Conservation (phyloP, 1,140 invertebrate genomes). For the Cydia splendana region DNA sequence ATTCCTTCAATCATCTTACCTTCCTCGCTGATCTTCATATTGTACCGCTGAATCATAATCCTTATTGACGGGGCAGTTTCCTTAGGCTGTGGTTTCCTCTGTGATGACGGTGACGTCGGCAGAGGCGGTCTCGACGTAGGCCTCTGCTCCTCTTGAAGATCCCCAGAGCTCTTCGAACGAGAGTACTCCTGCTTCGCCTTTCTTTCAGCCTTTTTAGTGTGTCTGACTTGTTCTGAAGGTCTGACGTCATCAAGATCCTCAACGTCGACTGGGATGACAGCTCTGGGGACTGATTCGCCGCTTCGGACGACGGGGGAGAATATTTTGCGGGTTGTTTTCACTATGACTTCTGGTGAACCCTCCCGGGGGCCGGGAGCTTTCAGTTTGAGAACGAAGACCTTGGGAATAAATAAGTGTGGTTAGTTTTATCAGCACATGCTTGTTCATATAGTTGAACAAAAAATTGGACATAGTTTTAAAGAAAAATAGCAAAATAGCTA, state of each 20-base stretch:
- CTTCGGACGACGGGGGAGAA: conserved; percentile 85
- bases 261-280: conserved; percentile 75
- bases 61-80: conserved; percentile 84
- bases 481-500: conserved; percentile 42
- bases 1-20: conserved; percentile 55
- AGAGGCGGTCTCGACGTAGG: conserved; percentile 75
- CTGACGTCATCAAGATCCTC: conserved; percentile 73
- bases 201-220: conserved; percentile 42
- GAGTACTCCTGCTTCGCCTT: conserved; percentile 43
- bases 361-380: conserved; percentile 66
- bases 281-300: conserved; percentile 75
- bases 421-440: not conserved
- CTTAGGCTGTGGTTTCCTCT: conserved; percentile 78
- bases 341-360: conserved; percentile 82
- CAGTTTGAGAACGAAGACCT: conserved; percentile 74
- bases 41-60: conserved; percentile 85
- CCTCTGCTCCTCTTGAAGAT: conserved; percentile 64
- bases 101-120: conserved; percentile 80
- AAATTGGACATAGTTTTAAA: not conserved
- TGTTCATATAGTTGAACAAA: too few species aligned
- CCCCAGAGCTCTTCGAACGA: conserved; percentile 59
- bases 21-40: conserved; percentile 81
- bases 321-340: conserved; percentile 88
- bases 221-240: conserved; percentile 43
- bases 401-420: conserved; percentile 38